Conservation (phyloP, 2,797 vertebrate genomes). For the Sternarchorhynchus goeldii region DNA sequence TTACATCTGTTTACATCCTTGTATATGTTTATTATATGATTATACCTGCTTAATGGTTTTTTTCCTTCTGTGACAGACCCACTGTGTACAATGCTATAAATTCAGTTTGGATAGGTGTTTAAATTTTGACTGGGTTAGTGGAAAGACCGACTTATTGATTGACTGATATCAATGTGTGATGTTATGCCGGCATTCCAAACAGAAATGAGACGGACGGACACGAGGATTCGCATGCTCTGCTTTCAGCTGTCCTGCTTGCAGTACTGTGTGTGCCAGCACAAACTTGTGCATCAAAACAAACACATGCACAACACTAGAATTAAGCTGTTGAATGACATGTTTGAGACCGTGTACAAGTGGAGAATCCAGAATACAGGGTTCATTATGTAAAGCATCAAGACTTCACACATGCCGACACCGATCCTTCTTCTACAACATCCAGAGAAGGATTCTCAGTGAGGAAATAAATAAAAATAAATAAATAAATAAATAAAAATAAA, state of each 20-base stretch:
- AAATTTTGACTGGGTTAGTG: too few relatives aligned
- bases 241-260: neutral
- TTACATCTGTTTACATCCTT: neutral
- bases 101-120: neutral
- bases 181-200: neutral
- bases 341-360: neutral
- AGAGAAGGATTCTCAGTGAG: neutral
- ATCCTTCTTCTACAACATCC: neutral
- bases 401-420: neutral
- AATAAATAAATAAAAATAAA: neutral
- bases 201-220: neutral
- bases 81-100: neutral
- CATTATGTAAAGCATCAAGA: neutral
- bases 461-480: slow-evolving; percentile 7
- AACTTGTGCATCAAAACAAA: neutral
- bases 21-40: slow-evolving; percentile 14
- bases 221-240: neutral
- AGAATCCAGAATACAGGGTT: neutral
- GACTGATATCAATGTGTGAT: too few relatives aligned
- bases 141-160: too few relatives aligned
- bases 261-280: slow-evolving; percentile 11
- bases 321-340: slow-evolving; percentile 1
- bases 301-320: slow-evolving; percentile 2
- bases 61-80: neutral
- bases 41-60: neutral